Evolutionary conservation across 2,113 vertebrate species (phyloP), one percentile per base, ranked within the genome.

Genomic region (Okapia johnstoni): DNA sequence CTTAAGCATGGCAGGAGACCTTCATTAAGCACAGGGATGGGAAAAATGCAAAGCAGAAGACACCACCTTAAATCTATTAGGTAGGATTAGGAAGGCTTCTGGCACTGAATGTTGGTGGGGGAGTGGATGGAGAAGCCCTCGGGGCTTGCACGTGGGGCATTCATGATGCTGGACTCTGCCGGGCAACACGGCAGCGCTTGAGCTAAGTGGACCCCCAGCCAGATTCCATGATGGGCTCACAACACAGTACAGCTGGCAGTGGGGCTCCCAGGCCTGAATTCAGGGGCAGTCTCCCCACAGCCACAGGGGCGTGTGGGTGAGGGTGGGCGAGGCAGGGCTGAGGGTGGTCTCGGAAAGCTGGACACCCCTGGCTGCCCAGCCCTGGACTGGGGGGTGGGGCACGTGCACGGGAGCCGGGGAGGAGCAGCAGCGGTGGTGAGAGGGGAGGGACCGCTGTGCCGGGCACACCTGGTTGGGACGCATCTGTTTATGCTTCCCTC

Each of bases 131-230:
- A 33, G 93, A 36, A 58, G 14, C n/a, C 40, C 43, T 25, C 13
- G 0, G 50, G 54, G n/a, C 33, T 50, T 2, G 12, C n/a, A 10
- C 5, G 28, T 19, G 66, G 63, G 60, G 46, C 12, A 2, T 25
- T 36, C 83, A 36, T 4, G 55, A 33, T 16, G 25, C 4, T 11
- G 70, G 1, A 15, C 5, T 30, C 8, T 3, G 63, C 43, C 1
- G 5, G 54, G 36, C 61, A 70, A 12, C 70, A 3, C 2, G 4
- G 13, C 15, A 17, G 54, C 2, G 7, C 43, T 11, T 21, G 7
- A 16, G 33, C 10, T 26, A 14, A 28, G n/a, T 33, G 16, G 8
- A 15, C 14, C 6, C 11, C 4, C 0, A 0, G 30, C 8, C n/a
- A 36, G 63, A 2, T 36, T 70, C 63, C 63, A 70, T 36, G 63